Base-by-base conservation (phyloP, 2,888 invertebrate genomes). In the Venusia cambrica region DNA sequence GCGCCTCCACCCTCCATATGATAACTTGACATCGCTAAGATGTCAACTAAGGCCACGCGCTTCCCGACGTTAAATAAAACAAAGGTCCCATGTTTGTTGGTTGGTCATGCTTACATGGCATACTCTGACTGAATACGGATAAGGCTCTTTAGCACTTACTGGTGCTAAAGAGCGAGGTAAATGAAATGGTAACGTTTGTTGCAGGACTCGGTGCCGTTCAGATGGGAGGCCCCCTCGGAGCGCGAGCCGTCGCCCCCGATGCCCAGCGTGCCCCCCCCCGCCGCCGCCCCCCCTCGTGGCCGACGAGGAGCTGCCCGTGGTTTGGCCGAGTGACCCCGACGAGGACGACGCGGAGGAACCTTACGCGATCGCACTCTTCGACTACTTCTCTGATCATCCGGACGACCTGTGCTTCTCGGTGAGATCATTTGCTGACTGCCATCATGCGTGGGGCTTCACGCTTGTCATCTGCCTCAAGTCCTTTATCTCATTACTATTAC, bases 381-480 rank as follows among this genome's bases (percentile, higher is more conserved):
- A 95, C 74, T 96, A 94, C 62, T 88, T 90, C 43, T 92, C 93
- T 5, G 87, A 89, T 5, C 94, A 95, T 59, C 84, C 89, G 6
- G 94, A 93, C 52, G 96, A 97, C 88, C 89, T 97, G 42, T 88
- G 90, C 48, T 92, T 97, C 69, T 92, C 92, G 78, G 94, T 95
- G 68, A 90, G 90, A 31, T 22, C 5, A 12, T 3, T 6, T 12
- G 11, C n/a, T n/a, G n/a, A n/a, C n/a, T n/a, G n/a, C n/a, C n/a
- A n/a, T n/a, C n/a, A n/a, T n/a, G n/a, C n/a, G n/a, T n/a, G n/a
- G n/a, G n/a, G n/a, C n/a, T n/a, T n/a, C n/a, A n/a, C n/a, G n/a
- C n/a, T n/a, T n/a, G n/a, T n/a, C n/a, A n/a, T n/a, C n/a, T n/a
- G n/a, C n/a, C n/a, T n/a, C n/a, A n/a, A n/a, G n/a, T n/a, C n/a